These are phyloP conservation scores for Ctenopoma multispine DNA, from an alignment of 2,797 vertebrate species.

Conservation along the genomic window DNA sequence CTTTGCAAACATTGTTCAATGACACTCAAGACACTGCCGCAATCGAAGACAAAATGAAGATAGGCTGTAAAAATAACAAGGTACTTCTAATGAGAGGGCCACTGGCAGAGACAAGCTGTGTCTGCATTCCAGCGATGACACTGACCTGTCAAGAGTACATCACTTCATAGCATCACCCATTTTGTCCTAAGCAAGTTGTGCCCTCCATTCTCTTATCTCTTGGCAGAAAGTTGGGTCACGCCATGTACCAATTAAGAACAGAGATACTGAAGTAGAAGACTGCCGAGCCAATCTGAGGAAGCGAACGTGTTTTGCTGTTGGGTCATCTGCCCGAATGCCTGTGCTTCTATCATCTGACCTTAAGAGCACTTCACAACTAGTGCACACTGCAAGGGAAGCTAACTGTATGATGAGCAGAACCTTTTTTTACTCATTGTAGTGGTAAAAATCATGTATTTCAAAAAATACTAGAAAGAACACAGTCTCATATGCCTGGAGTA, in stretches of 20 bases:
- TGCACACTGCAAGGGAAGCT: slow-evolving; percentile 55
- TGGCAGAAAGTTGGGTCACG: slow-evolving; percentile 75
- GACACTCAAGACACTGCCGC: slow-evolving; percentile 40
- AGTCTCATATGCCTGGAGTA: slow-evolving; percentile 7
- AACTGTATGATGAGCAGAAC: slow-evolving; percentile 30
- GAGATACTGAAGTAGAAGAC: slow-evolving; percentile 66
- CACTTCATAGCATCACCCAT: slow-evolving; percentile 56
- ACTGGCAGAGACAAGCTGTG: slow-evolving; percentile 67
- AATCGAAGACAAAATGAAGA: slow-evolving; percentile 63
- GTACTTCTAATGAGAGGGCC: slow-evolving; percentile 74
- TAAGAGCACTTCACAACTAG: slow-evolving; percentile 47
- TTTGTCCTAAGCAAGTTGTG: slow-evolving; percentile 73
- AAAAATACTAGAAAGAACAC: slow-evolving; percentile 4
- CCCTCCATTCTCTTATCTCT: slow-evolving; percentile 71
- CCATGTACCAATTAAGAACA: slow-evolving; percentile 80
- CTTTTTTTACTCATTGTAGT: slow-evolving; percentile 8
- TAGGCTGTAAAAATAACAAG: slow-evolving; percentile 70
- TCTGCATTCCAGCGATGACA: slow-evolving; percentile 51
- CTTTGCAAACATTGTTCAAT: slow-evolving; percentile 55
- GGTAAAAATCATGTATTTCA: slow-evolving; percentile 21
- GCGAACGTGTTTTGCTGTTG: slow-evolving; percentile 56
- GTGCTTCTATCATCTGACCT: slow-evolving; percentile 57
- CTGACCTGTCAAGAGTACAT: slow-evolving; percentile 67
- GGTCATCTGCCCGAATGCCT: slow-evolving; percentile 62
- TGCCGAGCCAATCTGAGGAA: slow-evolving; percentile 65